Base-by-base conservation (phyloP, 2,113 vertebrate genomes). In the Phainopepla nitens region DNA sequence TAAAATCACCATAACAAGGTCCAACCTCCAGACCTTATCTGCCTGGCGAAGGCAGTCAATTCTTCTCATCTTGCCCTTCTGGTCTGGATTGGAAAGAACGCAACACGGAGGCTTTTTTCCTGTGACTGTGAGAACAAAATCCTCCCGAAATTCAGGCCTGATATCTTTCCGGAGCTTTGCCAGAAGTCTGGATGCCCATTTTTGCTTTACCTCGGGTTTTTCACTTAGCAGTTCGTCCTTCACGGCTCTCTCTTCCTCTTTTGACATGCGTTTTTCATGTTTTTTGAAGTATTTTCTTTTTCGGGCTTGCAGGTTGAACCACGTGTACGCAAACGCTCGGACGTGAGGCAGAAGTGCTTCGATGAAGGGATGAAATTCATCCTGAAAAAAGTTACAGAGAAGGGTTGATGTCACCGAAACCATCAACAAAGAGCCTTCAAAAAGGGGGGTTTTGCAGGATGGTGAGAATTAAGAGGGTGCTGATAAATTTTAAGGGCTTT, bases 241-340 rank as follows among this genome's bases (percentile, higher is more conserved):
- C 94, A 99, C 99, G 14, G 99, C 99, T 90, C 99, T 99, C 98
- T 99, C 99, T 98, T 99, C 99, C 97, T 99, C 99, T 98, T 99
- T 99, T 95, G 99, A 99, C 99, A 99, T 99, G 93, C 99, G 99
- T 97, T 99, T 99, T 98, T 99, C 99, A 83, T 99, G 99, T 98
- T 99, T 99, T 98, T 99, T 99, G 98, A 99, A 99, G 98, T 99
- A 99, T 98, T 99, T 99, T 98, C 99, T 98, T 97, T 99, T 99
- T 97, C 99, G 98, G 96, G 99, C 99, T 98, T 99, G 99, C 97
- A 99, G 98, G 98, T 99, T 99, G 98, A 99, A 99, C 99, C 99
- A 99, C 29, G 99, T 99, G 98, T 99, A 99, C 20, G 99, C 98
- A 88, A 99, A 99, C 94, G 99, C 99, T 97, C 99, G 99, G 97